phyloP scores from a whole-genome alignment of 1,140 invertebrate species.

The Laupala kohalensis region DNA sequence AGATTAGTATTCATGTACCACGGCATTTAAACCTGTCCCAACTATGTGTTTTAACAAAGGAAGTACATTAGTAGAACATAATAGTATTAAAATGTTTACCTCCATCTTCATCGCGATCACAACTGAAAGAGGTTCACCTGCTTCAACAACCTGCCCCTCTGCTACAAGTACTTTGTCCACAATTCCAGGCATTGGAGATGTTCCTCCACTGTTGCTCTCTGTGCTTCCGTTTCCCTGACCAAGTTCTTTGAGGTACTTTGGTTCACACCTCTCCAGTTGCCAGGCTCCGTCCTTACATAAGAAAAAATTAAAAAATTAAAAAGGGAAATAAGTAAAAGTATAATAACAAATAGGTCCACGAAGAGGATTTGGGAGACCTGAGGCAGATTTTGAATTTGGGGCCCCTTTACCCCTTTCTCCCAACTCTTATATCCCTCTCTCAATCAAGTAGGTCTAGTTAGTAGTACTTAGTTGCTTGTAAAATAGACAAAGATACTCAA shows the following conservation, averaged over 20 bases:
- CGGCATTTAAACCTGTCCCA: background rate
- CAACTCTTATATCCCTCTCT: too few species aligned
- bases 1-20: background rate
- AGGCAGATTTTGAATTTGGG: too few species aligned
- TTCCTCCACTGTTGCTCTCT: constrained; percentile 33
- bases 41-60: background rate
- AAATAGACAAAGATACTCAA: too few species aligned
- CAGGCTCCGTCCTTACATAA: constrained; percentile 6
- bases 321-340: too few species aligned
- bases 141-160: constrained; percentile 59
- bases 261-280: constrained; percentile 17
- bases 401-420: too few species aligned
- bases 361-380: too few species aligned
- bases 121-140: constrained; percentile 74
- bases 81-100: constrained; percentile 31
- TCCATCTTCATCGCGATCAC: constrained; percentile 99
- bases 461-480: too few species aligned
- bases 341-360: too few species aligned
- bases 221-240: constrained; percentile 22
- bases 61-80: background rate
- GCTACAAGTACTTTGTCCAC: constrained; percentile 81
- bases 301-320: too few species aligned
- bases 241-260: constrained; percentile 35
- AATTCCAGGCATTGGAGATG: constrained; percentile 91
- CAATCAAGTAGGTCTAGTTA: too few species aligned